Percentiles rank a stretch among this genome's conserved stretches.
Evolutionary conservation across 2,888 invertebrate species (phyloP).

Genomic region (Thymelicus sylvestris): DNA sequence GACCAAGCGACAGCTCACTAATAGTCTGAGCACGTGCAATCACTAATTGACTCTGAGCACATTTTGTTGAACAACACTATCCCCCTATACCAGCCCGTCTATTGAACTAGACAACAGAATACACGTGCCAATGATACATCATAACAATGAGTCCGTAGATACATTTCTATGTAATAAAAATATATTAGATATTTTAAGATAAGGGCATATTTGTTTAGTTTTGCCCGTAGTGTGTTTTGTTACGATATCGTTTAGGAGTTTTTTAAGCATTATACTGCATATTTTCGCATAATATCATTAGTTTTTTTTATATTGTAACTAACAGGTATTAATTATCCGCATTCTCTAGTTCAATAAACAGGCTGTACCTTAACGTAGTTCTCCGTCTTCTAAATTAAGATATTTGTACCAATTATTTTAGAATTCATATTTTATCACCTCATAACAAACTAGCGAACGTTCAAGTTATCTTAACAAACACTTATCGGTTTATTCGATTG

Average conservation of each 20-base stretch:
- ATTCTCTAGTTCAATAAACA: not conserved
- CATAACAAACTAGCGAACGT: conserved; percentile 5
- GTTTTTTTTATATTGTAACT: too few species aligned
- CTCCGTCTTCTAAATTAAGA: conserved; percentile 13
- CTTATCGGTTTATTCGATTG: conserved; percentile 7
- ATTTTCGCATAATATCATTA: too few species aligned
- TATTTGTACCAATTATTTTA: conserved; percentile 28
- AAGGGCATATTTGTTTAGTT: too few species aligned
- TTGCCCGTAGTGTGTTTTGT: too few species aligned
- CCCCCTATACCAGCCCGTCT: not conserved
- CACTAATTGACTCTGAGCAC: conserved; percentile 33
- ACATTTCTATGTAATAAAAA: too few species aligned
- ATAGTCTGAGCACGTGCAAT: conserved; percentile 23
- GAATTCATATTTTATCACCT: conserved; percentile 12
- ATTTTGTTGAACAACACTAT: conserved; percentile 6
- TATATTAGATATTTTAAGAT: too few species aligned
- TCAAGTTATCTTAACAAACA: conserved; percentile 17
- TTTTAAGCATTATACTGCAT: too few species aligned
- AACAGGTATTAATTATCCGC: not conserved
- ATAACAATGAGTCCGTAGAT: too few species aligned
- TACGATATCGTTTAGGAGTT: too few species aligned
- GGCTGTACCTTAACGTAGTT: not conserved
- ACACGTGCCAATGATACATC: not conserved
- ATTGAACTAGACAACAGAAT: not conserved
- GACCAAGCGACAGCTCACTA: not conserved